These are phyloP conservation scores for Caenorhabditis briggsae DNA, from an alignment of 1,140 invertebrate genomes.

Conservation along the genomic window DNA sequence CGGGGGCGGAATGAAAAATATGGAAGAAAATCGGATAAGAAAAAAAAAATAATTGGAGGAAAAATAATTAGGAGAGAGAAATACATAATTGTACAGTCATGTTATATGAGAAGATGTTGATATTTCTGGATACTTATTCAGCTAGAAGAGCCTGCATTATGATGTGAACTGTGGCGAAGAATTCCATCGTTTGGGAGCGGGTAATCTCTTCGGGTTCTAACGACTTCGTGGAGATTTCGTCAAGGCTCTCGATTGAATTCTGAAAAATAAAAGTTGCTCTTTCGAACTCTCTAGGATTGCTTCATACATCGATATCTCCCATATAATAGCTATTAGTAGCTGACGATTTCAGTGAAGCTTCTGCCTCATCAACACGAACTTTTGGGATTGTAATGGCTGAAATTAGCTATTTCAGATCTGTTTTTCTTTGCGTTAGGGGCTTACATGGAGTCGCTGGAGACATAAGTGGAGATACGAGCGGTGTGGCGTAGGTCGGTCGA, in stretches of 20 bases:
- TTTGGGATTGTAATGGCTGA: constrained; percentile 30
- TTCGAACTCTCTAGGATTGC: background rate
- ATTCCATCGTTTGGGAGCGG: constrained; percentile 34
- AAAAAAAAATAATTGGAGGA: background rate
- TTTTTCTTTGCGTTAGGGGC: background rate
- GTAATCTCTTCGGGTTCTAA: background rate
- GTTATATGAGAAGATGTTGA: background rate
- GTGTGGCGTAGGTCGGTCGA: background rate
- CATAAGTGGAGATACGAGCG: background rate
- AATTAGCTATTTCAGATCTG: background rate
- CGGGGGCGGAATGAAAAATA: too few relatives aligned
- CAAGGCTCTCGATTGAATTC: constrained; percentile 30
- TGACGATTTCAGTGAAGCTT: background rate
- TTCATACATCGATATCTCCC: constrained; percentile 20
- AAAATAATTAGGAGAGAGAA: background rate
- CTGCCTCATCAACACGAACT: constrained; percentile 6
- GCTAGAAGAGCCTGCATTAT: constrained; percentile 13
- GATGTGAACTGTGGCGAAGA: constrained; percentile 33
- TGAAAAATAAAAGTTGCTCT: background rate
- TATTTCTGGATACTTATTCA: background rate
- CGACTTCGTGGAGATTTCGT: constrained; percentile 15
- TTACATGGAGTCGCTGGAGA: constrained; percentile 18
- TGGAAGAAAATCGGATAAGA: background rate
- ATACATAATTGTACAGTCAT: background rate
- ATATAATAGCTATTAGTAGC: background rate